Percentiles rank a stretch among this genome's conserved stretches.
Evolutionary conservation across 2,797 vertebrate species (phyloP).

Genomic region (Syndactyla subalaris): DNA sequence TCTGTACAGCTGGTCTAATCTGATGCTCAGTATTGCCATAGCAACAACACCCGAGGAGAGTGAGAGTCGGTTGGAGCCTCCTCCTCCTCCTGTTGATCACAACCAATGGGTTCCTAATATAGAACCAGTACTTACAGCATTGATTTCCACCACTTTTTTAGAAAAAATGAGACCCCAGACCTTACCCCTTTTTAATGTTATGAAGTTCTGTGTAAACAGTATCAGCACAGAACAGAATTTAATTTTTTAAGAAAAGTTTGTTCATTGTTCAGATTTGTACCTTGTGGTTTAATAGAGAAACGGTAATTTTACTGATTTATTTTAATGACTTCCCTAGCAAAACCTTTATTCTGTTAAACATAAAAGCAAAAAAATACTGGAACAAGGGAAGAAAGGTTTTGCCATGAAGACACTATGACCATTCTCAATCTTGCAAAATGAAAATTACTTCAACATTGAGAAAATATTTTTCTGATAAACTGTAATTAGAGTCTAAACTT

Average conservation of each 20-base stretch:
- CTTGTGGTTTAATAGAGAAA: not conserved
- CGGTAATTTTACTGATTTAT: not conserved
- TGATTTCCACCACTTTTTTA: not conserved
- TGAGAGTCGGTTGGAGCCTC: not conserved
- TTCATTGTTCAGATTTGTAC: not conserved
- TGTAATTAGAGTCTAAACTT: not conserved
- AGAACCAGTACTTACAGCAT: not conserved
- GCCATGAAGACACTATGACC: not conserved
- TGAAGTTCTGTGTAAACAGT: not conserved
- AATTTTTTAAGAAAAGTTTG: not conserved
- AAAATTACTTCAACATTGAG: not conserved
- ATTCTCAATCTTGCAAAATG: not conserved
- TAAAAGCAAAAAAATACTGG: not conserved
- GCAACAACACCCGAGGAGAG: slow-evolving; percentile 18
- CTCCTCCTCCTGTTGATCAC: slow-evolving; percentile 24
- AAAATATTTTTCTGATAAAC: not conserved
- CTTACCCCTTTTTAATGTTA: not conserved
- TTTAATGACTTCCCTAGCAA: not conserved
- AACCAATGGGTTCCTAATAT: not conserved
- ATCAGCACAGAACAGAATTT: not conserved
- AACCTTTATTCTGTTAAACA: not conserved
- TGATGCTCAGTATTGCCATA: slow-evolving; percentile 59
- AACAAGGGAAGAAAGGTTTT: not conserved
- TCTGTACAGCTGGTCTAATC: slow-evolving; percentile 29
- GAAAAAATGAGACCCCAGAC: not conserved